Base-by-base conservation (phyloP, 2,888 invertebrate species). In the Nomada ferruginata region DNA sequence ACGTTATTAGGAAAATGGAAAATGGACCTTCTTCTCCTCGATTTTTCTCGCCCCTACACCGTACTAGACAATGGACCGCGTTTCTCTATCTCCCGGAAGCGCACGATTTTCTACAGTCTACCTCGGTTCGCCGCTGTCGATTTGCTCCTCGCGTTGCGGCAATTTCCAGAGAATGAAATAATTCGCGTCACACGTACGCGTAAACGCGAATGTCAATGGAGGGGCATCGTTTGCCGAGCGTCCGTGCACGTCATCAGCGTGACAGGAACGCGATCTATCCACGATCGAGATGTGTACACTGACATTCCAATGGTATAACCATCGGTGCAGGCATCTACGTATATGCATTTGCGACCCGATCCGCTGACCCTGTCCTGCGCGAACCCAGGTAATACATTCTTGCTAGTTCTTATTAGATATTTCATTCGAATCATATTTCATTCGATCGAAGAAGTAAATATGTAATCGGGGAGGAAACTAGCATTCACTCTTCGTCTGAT, bases 1-100 rank as follows among this genome's bases (percentile, higher is more conserved):
- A 78, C 84, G 88, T 89, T 89, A 89, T 89, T 89, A 89, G 88
- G 89, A 89, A 89, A 89, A 88, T 89, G 47, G 47, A 47, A 36
- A 36, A 36, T 7, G 88, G 89, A 89, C 88, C 84, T 76, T 60
- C 75, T 72, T 64, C 63, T 55, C 64, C 61, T 61, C 76, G 36
- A 0, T 52, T n/a, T 29, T 26, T 13, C 47, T 2, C 29, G n/a
- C 10, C 2, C 2, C 3, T 23, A 3, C 11, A 1, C 65, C 76
- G 26, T 68, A 13, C 47, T 76, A 74, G 60, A 82, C 86, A 77
- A 83, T 82, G 79, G 84, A 82, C 86, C 64, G 79, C 77, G 52
- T 55, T 82, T 36, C 64, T 69, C 59, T 69, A 65, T 63, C 66
- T 29, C 60, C n/a, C 20, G 18, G 63, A 70, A 72, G 64, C 69